Percentiles rank a stretch among this genome's conserved stretches.
Conservation (phyloP, 2,888 invertebrate genomes). For the Patella depressa region DNA sequence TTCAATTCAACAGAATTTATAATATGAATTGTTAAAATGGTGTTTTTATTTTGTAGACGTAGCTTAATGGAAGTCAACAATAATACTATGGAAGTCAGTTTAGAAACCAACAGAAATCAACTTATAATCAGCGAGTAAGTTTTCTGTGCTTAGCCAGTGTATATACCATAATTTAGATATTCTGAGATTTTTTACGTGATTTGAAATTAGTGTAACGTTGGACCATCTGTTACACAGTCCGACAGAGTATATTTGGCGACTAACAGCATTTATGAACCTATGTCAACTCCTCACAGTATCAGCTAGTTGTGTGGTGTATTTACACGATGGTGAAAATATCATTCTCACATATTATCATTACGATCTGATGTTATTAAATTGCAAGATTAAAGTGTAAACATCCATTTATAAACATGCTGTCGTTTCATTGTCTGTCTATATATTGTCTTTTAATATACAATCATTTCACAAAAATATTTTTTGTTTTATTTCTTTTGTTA, state of each 20-base stretch:
- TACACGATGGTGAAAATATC: no score
- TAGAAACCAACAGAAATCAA: slow-evolving; percentile 91
- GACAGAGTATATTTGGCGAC: no score
- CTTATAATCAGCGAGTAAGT: slow-evolving; percentile 85
- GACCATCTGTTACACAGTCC: background rate
- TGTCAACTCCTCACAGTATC: no score
- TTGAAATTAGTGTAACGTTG: background rate
- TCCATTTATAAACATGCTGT: no score
- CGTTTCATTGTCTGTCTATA: no score
- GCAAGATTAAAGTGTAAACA: no score
- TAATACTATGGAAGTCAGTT: slow-evolving; percentile 85
- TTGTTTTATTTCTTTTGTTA: slow-evolving; percentile 31
- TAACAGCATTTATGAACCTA: no score
- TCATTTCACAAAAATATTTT: no score
- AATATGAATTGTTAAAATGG: background rate
- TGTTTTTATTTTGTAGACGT: slow-evolving; percentile 72
- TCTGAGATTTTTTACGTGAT: background rate
- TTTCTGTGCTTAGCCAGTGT: background rate
- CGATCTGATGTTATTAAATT: no score
- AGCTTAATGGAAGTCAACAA: slow-evolving; percentile 93
- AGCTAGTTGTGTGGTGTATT: no score
- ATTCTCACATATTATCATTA: no score
- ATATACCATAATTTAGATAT: background rate
- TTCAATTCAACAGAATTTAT: background rate
- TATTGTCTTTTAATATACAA: no score